Evolutionary conservation across 1,140 invertebrate species (phyloP).

Genomic region (Bombyx mandarina): DNA sequence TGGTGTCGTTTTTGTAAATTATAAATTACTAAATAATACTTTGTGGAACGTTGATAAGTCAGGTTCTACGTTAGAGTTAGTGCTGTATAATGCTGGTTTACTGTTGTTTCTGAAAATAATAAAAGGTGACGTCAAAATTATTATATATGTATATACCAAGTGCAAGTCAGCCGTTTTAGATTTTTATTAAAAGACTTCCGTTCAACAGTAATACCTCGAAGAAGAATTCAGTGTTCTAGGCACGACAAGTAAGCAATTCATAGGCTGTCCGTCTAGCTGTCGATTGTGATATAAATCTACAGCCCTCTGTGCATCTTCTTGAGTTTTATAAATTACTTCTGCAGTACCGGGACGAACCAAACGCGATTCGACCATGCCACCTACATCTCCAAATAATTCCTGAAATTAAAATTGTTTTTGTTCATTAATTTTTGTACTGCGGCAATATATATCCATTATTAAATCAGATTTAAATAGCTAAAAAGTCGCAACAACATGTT

Average conservation of each 20-base stretch:
- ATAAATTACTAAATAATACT: conserved; percentile 63
- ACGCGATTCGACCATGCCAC: conserved; percentile 85
- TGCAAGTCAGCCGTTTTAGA: too few relatives aligned
- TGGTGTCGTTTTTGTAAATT: neutral
- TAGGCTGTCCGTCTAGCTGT: conserved; percentile 72
- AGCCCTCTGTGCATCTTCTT: conserved; percentile 88
- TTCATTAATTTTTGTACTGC: neutral
- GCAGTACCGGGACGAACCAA: conserved; percentile 89
- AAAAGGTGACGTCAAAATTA: neutral
- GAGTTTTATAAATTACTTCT: conserved; percentile 89
- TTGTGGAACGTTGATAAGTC: conserved; percentile 68
- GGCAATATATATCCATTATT: too few relatives aligned
- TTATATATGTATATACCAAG: neutral
- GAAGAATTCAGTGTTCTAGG: conserved; percentile 28
- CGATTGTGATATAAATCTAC: conserved; percentile 93
- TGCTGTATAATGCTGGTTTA: conserved; percentile 56
- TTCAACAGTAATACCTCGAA: conserved; percentile 22
- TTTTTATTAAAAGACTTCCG: neutral
- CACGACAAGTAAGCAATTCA: conserved; percentile 59
- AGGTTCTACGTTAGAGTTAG: conserved; percentile 65
- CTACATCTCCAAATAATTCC: conserved; percentile 94
- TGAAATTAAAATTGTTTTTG: conserved; percentile 38
- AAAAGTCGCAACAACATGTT: too few relatives aligned
- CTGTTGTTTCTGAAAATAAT: conserved; percentile 37
- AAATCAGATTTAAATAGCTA: too few relatives aligned